A percentile compares a stretch with the other conserved stretches of the same genome.
phyloP scores from a whole-genome alignment of 1,140 invertebrate genomes.

The Drosophila melanica region DNA sequence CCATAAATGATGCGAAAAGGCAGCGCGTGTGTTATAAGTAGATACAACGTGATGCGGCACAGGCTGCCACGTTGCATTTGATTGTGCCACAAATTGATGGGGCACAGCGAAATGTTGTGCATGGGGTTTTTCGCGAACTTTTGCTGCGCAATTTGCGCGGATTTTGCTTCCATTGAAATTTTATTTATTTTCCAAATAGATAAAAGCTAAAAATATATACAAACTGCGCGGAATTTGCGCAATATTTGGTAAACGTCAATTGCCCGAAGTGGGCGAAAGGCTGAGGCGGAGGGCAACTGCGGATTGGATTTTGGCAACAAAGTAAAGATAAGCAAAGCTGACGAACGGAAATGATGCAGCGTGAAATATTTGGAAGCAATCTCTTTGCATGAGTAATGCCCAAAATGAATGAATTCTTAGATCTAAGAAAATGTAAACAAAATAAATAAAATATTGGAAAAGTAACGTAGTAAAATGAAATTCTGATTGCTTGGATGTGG shows the following conservation, averaged over 20 bases:
- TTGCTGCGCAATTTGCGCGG: constrained; percentile 55
- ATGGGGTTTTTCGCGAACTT: constrained; percentile 37
- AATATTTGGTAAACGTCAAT: constrained; percentile 55
- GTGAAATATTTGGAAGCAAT: constrained; percentile 5
- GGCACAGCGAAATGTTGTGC: constrained; percentile 32
- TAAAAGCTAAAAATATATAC: constrained; percentile 44
- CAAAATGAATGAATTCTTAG: neutral
- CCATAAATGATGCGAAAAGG: constrained; percentile 48
- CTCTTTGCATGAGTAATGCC: neutral
- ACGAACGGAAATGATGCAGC: constrained; percentile 50
- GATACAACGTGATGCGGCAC: constrained; percentile 2
- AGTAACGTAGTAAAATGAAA: neutral
- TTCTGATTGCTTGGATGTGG: neutral
- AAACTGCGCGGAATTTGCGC: constrained; percentile 39
- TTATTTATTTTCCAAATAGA: constrained; percentile 61
- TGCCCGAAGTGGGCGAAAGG: neutral
- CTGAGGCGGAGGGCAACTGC: neutral
- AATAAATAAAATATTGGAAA: constrained; percentile 13
- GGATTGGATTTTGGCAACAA: constrained; percentile 33
- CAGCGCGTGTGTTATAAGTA: constrained; percentile 25
- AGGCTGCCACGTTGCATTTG: constrained; percentile 43
- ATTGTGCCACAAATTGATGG: constrained; percentile 45
- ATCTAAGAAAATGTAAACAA: neutral
- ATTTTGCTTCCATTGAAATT: constrained; percentile 55
- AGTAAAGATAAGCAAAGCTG: constrained; percentile 20